Base-by-base conservation (phyloP, 2,797 vertebrate species). In the Rallus crepitans region DNA sequence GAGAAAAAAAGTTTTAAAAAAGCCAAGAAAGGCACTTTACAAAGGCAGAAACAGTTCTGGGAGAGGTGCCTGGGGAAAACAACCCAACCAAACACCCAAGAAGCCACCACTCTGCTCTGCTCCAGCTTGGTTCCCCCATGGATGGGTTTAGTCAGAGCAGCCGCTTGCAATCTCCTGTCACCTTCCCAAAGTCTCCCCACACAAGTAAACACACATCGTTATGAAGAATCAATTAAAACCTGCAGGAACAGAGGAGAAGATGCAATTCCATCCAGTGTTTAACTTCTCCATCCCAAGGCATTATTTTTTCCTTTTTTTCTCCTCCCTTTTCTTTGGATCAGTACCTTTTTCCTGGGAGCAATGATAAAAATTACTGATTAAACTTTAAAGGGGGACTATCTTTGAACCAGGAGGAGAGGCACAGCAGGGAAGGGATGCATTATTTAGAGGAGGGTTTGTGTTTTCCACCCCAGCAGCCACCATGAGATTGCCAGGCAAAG, bases 401-500 rank as follows among this genome's bases (percentile, higher is more conserved):
- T 97, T 97, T 94, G 97, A 97, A 95, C 47, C 65, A 87, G 56
- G 56, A 94, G 82, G 78, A 94, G 92, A 96, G 85, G 33, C 87
- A 71, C 92, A 93, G 94, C 87, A 81, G 91, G 88, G 79, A 45
- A 64, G 55, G 57, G 90, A 95, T 96, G 42, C 66, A 96, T 96
- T 96, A 97, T 96, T 97, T 91, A 96, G 94, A 83, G 68, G 18
- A 84, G 52, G 86, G 59, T 60, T 96, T 82, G 70, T 93, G 68
- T 91, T 96, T 96, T 93, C 92, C 85, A 64, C 73, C 63, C 91
- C 89, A 95, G 93, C 73, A 91, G 66, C 73, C 76, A 56, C 69
- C 53, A 35, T 2, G 7, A 68, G 68, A 90, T 89, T 94, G 79
- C 83, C 86, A 87, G 68, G 85, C 94, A 90, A 71, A 79, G 73